Percentiles rank a stretch among this genome's conserved stretches.
phyloP scores from a whole-genome alignment of 2,797 vertebrate species.

The Catamblyrhynchus diadema region DNA sequence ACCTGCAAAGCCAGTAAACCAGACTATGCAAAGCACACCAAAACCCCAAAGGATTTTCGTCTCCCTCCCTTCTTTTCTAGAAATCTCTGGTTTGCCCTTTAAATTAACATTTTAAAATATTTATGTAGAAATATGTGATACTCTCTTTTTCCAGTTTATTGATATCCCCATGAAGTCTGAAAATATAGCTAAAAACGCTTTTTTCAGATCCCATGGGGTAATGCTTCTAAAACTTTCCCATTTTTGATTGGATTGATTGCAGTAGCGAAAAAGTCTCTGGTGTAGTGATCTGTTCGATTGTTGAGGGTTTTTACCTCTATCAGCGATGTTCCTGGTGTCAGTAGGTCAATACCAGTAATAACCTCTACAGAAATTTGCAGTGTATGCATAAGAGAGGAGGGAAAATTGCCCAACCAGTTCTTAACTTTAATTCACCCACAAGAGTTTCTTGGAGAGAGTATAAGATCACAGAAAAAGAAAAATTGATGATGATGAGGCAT shows the following conservation, averaged over 20 bases:
- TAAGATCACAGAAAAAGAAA: background rate
- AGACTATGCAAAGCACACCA: background rate
- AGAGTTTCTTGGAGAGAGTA: background rate
- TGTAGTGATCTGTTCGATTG: background rate
- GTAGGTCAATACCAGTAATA: background rate
- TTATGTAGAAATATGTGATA: background rate
- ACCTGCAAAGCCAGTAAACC: background rate
- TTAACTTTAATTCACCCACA: background rate
- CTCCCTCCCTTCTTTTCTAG: background rate
- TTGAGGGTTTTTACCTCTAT: background rate
- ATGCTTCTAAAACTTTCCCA: background rate
- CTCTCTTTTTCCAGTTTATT: background rate
- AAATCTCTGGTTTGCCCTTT: background rate
- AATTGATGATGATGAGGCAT: background rate
- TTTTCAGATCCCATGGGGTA: background rate
- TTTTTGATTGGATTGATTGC: background rate
- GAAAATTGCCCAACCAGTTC: background rate
- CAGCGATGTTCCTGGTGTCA: background rate
- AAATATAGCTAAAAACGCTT: background rate
- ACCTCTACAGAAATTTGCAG: background rate
- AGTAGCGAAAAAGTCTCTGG: background rate
- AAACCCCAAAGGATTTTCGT: background rate
- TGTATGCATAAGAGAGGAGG: background rate
- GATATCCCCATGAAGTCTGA: background rate
- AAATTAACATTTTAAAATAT: background rate